Percentiles rank a stretch among this genome's conserved stretches.
These are phyloP conservation scores for Cryptomyrus ogoouensis DNA, from an alignment of 2,113 vertebrate species.

Conservation along the genomic window DNA sequence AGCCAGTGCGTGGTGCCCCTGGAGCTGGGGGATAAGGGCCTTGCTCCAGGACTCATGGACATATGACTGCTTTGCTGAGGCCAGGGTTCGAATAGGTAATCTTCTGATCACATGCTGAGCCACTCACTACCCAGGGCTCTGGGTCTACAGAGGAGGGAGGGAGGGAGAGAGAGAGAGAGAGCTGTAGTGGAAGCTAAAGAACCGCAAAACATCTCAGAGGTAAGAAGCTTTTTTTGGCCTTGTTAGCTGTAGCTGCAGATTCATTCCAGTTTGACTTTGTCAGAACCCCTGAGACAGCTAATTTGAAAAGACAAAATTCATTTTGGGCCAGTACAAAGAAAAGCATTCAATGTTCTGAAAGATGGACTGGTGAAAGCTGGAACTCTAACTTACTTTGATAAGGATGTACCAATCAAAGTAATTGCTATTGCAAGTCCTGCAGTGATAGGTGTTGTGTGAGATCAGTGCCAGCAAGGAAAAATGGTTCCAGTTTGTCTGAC, in stretches of 20 bases:
- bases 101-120: not conserved
- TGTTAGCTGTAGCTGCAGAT: not conserved
- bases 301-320: not conserved
- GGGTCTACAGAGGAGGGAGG: not conserved
- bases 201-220: not conserved
- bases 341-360: constrained; percentile 17
- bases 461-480: constrained; percentile 8
- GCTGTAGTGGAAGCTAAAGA: not conserved
- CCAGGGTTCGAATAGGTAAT: not conserved
- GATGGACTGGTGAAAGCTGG: constrained; percentile 10
- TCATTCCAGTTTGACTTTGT: not conserved
- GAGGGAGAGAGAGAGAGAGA: not conserved
- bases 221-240: not conserved
- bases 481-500: constrained; percentile 21
- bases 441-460: constrained; percentile 5
- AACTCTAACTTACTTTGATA: constrained; percentile 25
- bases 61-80: not conserved
- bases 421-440: constrained; percentile 26
- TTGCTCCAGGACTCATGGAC: not conserved
- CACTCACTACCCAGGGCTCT: not conserved
- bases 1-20: not conserved
- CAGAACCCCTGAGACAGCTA: not conserved
- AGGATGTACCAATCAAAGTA: constrained; percentile 25
- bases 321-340: constrained; percentile 23
- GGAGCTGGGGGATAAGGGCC: not conserved